These are phyloP conservation scores for Zaprionus nigranus DNA, from an alignment of 1,140 invertebrate species.

Conservation along the genomic window DNA sequence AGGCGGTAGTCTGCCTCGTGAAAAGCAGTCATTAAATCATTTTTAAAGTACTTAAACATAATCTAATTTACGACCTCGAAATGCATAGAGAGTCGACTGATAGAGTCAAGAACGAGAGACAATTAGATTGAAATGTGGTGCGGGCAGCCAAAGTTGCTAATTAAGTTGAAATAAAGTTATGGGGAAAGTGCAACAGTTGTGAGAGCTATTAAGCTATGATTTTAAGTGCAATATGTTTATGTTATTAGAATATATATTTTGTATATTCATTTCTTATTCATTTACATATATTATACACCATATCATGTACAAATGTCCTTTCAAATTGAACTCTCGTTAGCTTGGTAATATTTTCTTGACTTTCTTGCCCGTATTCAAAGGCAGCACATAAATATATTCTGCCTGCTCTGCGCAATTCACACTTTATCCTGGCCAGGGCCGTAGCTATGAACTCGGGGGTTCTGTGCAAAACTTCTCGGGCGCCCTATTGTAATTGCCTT, in stretches of 20 bases:
- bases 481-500: too few relatives aligned
- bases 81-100: constrained; percentile 38
- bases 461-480: too few relatives aligned
- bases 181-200: background rate
- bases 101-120: background rate
- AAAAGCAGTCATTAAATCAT: constrained; percentile 70
- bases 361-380: background rate
- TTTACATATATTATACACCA: background rate
- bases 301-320: background rate
- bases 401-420: background rate
- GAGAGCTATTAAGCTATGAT: background rate
- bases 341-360: background rate
- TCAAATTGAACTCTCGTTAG: constrained; percentile 1
- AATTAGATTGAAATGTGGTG: constrained; percentile 10
- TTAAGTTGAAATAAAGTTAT: background rate
- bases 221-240: background rate
- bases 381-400: background rate
- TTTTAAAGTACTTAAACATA: constrained; percentile 71
- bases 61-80: constrained; percentile 68
- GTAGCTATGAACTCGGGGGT: too few relatives aligned
- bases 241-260: background rate
- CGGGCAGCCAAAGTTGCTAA: background rate
- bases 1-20: background rate
- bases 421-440: background rate
- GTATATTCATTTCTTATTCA: background rate